Conservation (phyloP, 2,113 vertebrate species). For the Naja naja region DNA sequence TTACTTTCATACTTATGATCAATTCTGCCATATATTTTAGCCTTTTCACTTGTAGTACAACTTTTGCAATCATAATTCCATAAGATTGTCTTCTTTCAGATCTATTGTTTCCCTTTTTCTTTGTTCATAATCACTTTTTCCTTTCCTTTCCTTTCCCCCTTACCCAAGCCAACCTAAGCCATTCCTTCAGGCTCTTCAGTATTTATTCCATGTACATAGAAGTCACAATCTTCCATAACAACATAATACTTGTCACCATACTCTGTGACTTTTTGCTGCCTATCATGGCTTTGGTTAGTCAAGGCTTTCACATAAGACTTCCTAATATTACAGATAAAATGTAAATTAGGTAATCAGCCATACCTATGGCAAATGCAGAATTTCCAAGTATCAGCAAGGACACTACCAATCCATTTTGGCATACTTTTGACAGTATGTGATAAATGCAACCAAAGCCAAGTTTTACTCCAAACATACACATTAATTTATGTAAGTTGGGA, state of each 20-base stretch:
- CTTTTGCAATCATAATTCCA: neutral
- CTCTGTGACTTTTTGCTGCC: neutral
- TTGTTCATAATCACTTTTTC: neutral
- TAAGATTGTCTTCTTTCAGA: neutral
- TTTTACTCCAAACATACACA: neutral
- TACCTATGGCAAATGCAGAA: neutral
- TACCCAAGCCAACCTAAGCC: neutral
- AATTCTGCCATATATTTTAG: neutral
- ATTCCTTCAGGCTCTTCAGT: neutral
- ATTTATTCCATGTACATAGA: neutral
- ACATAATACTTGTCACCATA: neutral
- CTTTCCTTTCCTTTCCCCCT: neutral
- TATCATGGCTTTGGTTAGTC: neutral
- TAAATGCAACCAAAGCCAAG: neutral
- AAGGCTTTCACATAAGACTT: neutral
- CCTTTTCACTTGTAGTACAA: neutral
- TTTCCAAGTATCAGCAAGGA: neutral
- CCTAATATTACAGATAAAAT: neutral
- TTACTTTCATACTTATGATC: neutral
- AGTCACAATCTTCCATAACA: neutral
- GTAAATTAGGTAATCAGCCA: neutral
- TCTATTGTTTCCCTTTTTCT: neutral
- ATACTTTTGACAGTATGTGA: neutral
- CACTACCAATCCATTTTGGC: neutral
- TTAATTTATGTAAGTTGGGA: neutral